A percentile compares a stretch with the other conserved stretches of the same genome.
Conservation (phyloP, 2,888 invertebrate genomes). For the Cheilosia vernalis region DNA sequence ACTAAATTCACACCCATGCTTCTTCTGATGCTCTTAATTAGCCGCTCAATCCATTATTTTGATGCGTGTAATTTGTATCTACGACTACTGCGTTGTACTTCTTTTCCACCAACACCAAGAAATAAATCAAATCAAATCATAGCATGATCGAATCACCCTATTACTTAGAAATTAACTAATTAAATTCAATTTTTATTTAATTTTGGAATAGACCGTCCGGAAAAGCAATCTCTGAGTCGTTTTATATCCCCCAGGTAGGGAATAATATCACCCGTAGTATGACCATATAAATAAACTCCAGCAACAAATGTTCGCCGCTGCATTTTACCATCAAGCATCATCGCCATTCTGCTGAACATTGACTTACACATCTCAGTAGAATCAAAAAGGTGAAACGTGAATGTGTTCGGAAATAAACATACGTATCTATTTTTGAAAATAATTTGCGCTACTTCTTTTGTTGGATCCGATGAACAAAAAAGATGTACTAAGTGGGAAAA, state of each 20-base stretch:
- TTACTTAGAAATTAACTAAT: too few relatives aligned
- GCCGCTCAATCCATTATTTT: too few relatives aligned
- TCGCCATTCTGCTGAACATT: background rate
- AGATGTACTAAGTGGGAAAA: background rate
- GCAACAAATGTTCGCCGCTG: slow-evolving; percentile 9
- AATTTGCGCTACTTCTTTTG: slow-evolving; percentile 56
- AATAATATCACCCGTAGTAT: slow-evolving; percentile 37
- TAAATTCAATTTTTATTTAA: background rate
- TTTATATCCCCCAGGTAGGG: slow-evolving; percentile 29
- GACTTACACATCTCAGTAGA: slow-evolving; percentile 1
- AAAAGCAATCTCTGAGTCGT: slow-evolving; percentile 57
- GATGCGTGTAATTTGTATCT: too few relatives aligned
- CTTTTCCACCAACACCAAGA: too few relatives aligned
- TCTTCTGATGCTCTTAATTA: too few relatives aligned
- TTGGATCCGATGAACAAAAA: background rate
- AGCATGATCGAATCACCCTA: too few relatives aligned
- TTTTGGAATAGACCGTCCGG: slow-evolving; percentile 1
- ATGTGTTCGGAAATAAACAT: slow-evolving; percentile 59
- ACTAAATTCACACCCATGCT: too few relatives aligned
- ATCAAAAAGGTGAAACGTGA: slow-evolving; percentile 48
- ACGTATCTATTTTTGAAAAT: slow-evolving; percentile 59
- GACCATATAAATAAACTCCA: slow-evolving; percentile 47
- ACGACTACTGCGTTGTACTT: too few relatives aligned
- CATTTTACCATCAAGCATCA: slow-evolving; percentile 46
- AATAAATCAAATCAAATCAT: too few relatives aligned